Evolutionary conservation across 2,797 vertebrate species (phyloP), one percentile per base, ranked within the genome.

Genomic region (Coregonus ussuriensis): DNA sequence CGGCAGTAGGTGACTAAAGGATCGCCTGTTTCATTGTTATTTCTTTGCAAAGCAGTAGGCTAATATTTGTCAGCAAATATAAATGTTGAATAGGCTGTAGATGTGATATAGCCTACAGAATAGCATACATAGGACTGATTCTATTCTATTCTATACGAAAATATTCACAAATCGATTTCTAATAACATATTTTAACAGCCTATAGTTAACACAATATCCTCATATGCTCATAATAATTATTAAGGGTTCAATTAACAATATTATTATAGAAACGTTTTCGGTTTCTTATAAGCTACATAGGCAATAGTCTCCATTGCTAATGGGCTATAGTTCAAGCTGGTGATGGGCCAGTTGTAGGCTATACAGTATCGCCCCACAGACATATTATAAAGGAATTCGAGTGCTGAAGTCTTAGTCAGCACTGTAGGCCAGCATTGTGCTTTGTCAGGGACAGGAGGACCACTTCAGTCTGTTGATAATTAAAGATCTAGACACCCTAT

Each of bases 381-480:
- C 25, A 15, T 16, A 68, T 68, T 18, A 67, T 35, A 54, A 18
- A 67, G 9, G 29, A 21, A 14, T 41, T 6, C 1, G 35, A 70
- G 67, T 37, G 15, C 9, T 37, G 51, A 33, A 25, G 73, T 69
- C 4, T 54, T 33, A 69, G 31, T 85, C 80, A 76, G 71, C 74
- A 72, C 37, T 79, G 77, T 65, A 80, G 63, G 74, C 79, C 80
- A 80, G 77, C 84, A 78, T 74, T 79, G 77, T 81, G 74, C 81
- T 80, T 85, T 83, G 79, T 84, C 79, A 74, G 69, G 82, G 9
- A 47, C 9, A 3, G 41, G 41, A 7, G 41, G 41, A 81, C 53
- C 71, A 79, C 67, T 80, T 78, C 70, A 80, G 71, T 82, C 73
- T 21, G 63, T 71, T 47, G 41, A 77, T 72, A 73, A 81, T 25